Percentiles rank a stretch among this genome's conserved stretches.
These are phyloP conservation scores for Caenorhabditis drosophilae DNA, from an alignment of 2,888 invertebrate genomes.

Conservation along the genomic window DNA sequence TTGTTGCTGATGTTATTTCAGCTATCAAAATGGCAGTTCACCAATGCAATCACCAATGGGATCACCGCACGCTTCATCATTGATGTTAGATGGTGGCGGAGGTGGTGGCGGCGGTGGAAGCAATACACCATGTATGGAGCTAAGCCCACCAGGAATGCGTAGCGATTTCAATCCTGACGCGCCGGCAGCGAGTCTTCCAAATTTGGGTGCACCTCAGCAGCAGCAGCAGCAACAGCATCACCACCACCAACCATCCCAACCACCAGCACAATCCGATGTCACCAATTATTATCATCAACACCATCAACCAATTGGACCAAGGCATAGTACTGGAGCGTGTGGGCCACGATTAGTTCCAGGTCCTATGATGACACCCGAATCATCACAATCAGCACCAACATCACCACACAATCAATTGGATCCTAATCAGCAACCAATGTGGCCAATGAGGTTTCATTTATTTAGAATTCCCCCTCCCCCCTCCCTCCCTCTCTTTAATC, in stretches of 20 bases:
- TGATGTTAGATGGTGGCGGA: constrained; percentile 46
- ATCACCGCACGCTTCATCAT: constrained; percentile 40
- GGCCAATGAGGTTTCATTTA: constrained; percentile 45
- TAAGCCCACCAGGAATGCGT: constrained; percentile 42
- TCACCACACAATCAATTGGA: constrained; percentile 51
- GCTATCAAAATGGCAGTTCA: constrained; percentile 39
- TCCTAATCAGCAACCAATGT: constrained; percentile 43
- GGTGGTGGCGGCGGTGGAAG: too few species aligned
- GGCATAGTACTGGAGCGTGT: constrained; percentile 52
- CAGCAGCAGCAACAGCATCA: constrained; percentile 12
- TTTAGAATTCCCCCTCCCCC: neutral
- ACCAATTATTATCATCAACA: constrained; percentile 27
- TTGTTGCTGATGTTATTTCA: too few species aligned
- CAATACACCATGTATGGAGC: constrained; percentile 42
- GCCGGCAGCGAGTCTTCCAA: constrained; percentile 31
- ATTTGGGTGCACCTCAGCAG: constrained; percentile 16
- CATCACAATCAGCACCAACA: constrained; percentile 64
- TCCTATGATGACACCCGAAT: constrained; percentile 45
- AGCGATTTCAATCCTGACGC: constrained; percentile 22
- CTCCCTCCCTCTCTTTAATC: neutral
- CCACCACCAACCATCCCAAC: too few species aligned
- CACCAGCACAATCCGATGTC: constrained; percentile 1
- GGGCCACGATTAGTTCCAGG: constrained; percentile 47
- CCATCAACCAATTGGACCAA: constrained; percentile 25
- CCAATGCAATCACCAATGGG: constrained; percentile 47